Conservation (phyloP, 1,140 invertebrate species). For the Archegozetes longisetosus region DNA sequence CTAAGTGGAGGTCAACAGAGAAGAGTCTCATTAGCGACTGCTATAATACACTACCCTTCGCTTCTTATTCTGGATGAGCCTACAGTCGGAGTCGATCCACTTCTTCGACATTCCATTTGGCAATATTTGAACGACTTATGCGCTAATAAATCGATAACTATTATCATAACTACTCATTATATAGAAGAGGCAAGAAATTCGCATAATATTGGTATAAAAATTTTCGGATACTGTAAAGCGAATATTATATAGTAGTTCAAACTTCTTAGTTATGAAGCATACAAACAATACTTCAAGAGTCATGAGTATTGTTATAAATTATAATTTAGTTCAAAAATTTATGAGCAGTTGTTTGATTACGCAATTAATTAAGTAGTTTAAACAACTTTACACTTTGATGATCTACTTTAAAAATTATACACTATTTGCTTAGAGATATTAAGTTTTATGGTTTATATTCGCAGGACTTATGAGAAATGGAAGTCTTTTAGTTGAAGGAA, state of each 20-base stretch:
- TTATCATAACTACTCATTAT: neutral
- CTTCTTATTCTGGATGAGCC: too few species aligned
- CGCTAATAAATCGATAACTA: neutral
- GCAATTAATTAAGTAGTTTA: too few species aligned
- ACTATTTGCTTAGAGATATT: too few species aligned
- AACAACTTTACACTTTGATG: too few species aligned
- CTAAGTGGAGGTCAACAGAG: constrained; percentile 38
- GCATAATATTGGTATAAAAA: neutral
- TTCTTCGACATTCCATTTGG: neutral
- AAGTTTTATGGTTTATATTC: too few species aligned
- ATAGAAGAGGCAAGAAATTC: neutral
- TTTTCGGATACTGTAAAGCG: neutral
- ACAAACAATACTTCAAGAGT: neutral
- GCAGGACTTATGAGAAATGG: too few species aligned
- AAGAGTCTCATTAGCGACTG: neutral
- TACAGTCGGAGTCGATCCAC: neutral
- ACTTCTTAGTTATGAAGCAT: neutral
- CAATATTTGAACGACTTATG: neutral
- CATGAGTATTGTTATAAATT: neutral
- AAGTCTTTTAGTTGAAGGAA: too few species aligned
- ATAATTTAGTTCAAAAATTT: neutral
- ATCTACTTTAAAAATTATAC: too few species aligned
- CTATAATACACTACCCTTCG: too few species aligned
- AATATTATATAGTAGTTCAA: too few species aligned
- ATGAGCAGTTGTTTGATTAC: neutral